Base-by-base conservation (phyloP, 2,113 vertebrate genomes). In the Gobius niger region DNA sequence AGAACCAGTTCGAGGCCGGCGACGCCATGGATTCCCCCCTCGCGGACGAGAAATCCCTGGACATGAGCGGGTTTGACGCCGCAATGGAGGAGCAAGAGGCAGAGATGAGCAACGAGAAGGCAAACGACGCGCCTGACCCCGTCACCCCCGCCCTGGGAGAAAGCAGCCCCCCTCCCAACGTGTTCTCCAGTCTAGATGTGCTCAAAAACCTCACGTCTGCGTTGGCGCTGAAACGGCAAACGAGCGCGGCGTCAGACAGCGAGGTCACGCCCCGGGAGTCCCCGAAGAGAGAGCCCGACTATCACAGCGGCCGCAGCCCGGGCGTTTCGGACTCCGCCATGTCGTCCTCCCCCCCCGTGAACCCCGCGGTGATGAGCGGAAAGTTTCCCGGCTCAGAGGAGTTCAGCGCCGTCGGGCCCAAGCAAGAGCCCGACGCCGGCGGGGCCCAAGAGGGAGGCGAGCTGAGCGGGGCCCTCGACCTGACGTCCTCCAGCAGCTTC, bases 391-490 rank as follows among this genome's bases (percentile, higher is more conserved):
- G 91, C 77, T 87, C 90, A 8, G 93, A 92, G 7, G 93, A 94
- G 63, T 90, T 90, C 3, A 1, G 69, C 0, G 85, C 47, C 10
- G 47, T 6, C 0, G 68, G 80, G 14, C 72, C 40, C 15, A 96
- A 91, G 71, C 12, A 74, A 0, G 95, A 98, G 40, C 50, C 86
- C 0, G 95, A 95, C 19, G 24, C 24, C 24, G 84, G 2, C 0
- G 24, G 70, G 0, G 64, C 82, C 62, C 8, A 81, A 7, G 93
- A 96, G 53, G 67, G 80, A 52, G 15, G 14, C 9, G 96, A 98
- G 90, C 93, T 93, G n/a, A 88, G 93, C 0, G 88, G 95, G 24
- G 95, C 96, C 70, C 88, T 98, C 82, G 96, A 96, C 93, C 93
- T 99, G 79, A 95, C 96, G 0, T 94, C 94, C 0, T 91, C 94